Evolutionary conservation across 2,113 vertebrate genomes (phyloP), one percentile per base, ranked within the genome.

Genomic region (Isurus oxyrinchus): DNA sequence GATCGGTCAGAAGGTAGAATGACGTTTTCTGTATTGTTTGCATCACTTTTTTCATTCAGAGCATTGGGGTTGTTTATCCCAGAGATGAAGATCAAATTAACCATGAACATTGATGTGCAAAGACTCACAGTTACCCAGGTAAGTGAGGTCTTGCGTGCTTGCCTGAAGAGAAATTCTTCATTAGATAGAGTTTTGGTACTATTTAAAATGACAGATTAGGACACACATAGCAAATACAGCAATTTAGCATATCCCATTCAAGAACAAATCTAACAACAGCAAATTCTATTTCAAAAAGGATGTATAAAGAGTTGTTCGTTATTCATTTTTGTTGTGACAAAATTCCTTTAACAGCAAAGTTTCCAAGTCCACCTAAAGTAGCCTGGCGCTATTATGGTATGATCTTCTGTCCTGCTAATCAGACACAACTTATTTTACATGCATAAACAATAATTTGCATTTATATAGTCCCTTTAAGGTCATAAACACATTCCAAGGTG

Each of bases 11-110:
- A 96, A 0, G 0, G 2, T 11, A 27, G 97, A 0, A 97, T 8
- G 8, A 0, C 0, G 81, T 98, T 98, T 0, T 7, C 19, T 0
- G 0, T 0, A 0, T 31, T 0, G 0, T 0, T 16, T 0, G 8
- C 0, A 0, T 31, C 67, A 0, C 95, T 49, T 2, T 95, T 5
- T 44, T 90, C 2, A 61, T 96, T 96, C 35, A 86, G 96, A 94
- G 96, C 93, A 63, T 97, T 97, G 94, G 96, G 44, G 84, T 98
- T 98, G 96, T 97, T 97, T 49, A 97, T 98, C 87, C 98, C 98
- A 91, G 97, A 97, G 96, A 98, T 96, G 96, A 98, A 98, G 96
- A 98, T 97, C 27, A 98, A 97, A 97, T 98, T 98, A 97, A 98
- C 98, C 96, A 98, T 96, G 23, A 98, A 96, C 97, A 98, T 97